Evolutionary conservation across 2,888 invertebrate species (phyloP), one percentile per base, ranked within the genome.

Genomic region (Oligia latruncula): DNA sequence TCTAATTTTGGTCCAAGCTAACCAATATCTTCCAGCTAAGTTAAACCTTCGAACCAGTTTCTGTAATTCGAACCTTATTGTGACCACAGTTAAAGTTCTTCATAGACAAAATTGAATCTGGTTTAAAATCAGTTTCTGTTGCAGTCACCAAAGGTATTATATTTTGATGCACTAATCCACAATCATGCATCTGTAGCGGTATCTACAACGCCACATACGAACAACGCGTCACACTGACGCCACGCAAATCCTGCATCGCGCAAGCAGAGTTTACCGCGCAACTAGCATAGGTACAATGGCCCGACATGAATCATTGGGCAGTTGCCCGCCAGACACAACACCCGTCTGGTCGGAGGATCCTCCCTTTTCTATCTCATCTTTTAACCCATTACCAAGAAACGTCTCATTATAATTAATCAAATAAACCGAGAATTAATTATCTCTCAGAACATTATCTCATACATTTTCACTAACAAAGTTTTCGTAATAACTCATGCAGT

Each of bases 401-500:
- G 23, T 17, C 23, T 29, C 43, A 46, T 71, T n/a, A 17, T 71
- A 74, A 73, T 43, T 43, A 62, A 74, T 40, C 11, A 15, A 76
- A 29, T 55, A 43, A 40, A 65, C 77, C 23, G 20, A 77, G 5
- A 46, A 66, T 43, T 9, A 77, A 66, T 64, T 55, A n/a, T 15
- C 40, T 65, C 15, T 11, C 11, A 46, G 8, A 29, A 46, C 43
- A 77, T 71, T 60, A 67, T 67, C 52, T 67, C 23, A 23, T 74
- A 65, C 29, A 13, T 55, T 46, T 62, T 84, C 77, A 64, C 49
- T 71, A 20, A 65, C 58, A 60, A 65, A 35, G 43, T 74, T 82
- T 35, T 67, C 40, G 73, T 71, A 66, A 60, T 83, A 80, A 83
- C 35, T 84, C 74, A 83, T 83, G 52, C 40, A 62, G 72, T 74